These are phyloP conservation scores for Microcebus tavaratra DNA, from an alignment of 2,113 vertebrate genomes.

Conservation along the genomic window DNA sequence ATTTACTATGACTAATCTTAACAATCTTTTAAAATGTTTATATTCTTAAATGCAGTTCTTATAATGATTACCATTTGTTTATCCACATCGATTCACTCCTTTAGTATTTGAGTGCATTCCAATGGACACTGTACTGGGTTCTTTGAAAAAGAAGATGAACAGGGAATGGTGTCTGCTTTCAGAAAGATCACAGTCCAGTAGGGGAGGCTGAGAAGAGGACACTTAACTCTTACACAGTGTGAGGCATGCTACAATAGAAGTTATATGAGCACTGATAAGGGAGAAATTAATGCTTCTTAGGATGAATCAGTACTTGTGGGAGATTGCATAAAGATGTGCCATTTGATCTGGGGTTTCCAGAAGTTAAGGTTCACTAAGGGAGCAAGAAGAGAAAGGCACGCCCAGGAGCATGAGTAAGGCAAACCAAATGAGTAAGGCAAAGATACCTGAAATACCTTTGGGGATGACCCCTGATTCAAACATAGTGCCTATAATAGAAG, in stretches of 20 bases:
- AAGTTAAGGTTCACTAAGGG: background rate
- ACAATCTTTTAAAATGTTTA: constrained; percentile 11
- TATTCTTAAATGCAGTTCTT: background rate
- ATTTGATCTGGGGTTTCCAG: background rate
- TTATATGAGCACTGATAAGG: background rate
- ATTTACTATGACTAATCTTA: constrained; percentile 48
- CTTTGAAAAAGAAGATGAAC: constrained; percentile 23
- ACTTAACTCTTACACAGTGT: background rate
- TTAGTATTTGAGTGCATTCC: background rate
- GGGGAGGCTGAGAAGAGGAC: background rate
- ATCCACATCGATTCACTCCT: background rate
- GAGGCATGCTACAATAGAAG: background rate
- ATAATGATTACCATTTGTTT: constrained; percentile 20
- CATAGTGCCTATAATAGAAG: background rate
- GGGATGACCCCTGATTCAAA: background rate
- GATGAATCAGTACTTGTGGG: background rate
- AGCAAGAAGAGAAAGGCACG: background rate
- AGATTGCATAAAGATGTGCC: background rate
- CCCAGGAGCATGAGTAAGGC: background rate
- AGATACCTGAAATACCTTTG: background rate
- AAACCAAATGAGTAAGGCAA: background rate
- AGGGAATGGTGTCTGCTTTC: background rate
- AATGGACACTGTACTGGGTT: background rate
- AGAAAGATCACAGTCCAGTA: background rate
- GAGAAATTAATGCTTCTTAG: background rate